Percentiles rank a stretch among this genome's conserved stretches.
These are phyloP conservation scores for Chondrosia reniformis DNA, from an alignment of 37 sponge, comb jelly and placozoan genomes.

Conservation along the genomic window DNA sequence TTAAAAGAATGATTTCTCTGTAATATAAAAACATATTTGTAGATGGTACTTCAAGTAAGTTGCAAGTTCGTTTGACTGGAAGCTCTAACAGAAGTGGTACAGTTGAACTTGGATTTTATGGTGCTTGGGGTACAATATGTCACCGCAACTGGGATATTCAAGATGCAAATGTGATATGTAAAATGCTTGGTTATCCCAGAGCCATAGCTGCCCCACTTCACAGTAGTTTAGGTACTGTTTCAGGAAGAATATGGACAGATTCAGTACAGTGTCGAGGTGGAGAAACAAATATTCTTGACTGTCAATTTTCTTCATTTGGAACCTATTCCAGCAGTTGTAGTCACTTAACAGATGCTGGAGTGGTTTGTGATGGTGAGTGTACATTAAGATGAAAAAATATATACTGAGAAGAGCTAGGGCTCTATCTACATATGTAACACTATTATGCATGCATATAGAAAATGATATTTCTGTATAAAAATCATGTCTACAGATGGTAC, in stretches of 20 bases:
- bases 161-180: constrained; percentile 5
- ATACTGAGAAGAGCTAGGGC: too few relatives aligned
- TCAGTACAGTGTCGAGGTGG: not conserved
- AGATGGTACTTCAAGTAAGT: not conserved
- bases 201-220: not conserved
- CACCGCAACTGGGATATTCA: not conserved
- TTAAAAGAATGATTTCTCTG: too few relatives aligned
- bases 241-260: not conserved
- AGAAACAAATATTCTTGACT: not conserved
- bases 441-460: too few relatives aligned
- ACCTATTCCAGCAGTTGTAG: not conserved
- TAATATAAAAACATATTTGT: too few relatives aligned
- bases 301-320: not conserved
- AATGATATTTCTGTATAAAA: too few relatives aligned
- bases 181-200: not conserved
- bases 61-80: not conserved
- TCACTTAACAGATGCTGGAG: not conserved
- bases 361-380: not conserved
- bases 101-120: not conserved
- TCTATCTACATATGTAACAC: too few relatives aligned
- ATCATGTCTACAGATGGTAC: too few relatives aligned
- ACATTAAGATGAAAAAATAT: not conserved
- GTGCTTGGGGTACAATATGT: constrained; percentile 2
- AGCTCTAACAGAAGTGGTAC: not conserved
- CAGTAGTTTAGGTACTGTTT: not conserved